phyloP scores from a whole-genome alignment of 2,888 invertebrate species.

The Lysandra coridon region DNA sequence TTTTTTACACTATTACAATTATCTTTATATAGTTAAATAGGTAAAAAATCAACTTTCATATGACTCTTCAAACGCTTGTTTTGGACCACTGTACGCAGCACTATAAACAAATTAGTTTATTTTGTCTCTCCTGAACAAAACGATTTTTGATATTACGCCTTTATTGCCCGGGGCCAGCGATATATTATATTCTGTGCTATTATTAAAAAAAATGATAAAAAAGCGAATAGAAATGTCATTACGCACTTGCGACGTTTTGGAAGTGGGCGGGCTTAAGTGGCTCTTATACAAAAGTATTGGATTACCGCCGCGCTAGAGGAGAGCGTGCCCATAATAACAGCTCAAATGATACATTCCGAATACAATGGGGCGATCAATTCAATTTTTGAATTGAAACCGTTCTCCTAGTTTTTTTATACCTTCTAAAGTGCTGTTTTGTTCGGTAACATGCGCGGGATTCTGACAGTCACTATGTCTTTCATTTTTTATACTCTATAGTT shows the following conservation, averaged over 20 bases:
- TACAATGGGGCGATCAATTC: slow-evolving; percentile 81
- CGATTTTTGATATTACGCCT: too few species aligned
- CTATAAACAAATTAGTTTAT: too few species aligned
- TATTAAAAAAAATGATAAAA: background rate
- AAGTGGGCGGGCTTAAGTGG: slow-evolving; percentile 69
- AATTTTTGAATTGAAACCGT: slow-evolving; percentile 81
- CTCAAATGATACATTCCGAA: slow-evolving; percentile 81
- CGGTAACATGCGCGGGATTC: slow-evolving; percentile 76
- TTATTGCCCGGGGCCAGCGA: too few species aligned
- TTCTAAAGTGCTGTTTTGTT: slow-evolving; percentile 81
- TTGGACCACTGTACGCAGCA: too few species aligned
- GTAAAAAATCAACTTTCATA: too few species aligned
- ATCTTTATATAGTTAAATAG: too few species aligned
- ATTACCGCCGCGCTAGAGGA: slow-evolving; percentile 69
- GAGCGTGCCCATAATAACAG: slow-evolving; percentile 77
- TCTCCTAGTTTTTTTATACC: slow-evolving; percentile 75
- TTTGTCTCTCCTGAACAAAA: too few species aligned
- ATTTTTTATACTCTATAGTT: slow-evolving; percentile 64
- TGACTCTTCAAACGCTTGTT: too few species aligned
- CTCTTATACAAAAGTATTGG: slow-evolving; percentile 80
- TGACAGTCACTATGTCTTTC: slow-evolving; percentile 80
- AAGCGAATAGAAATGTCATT: slow-evolving; percentile 10
- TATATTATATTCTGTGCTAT: background rate
- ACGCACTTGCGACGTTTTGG: slow-evolving; percentile 61
- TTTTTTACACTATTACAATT: too few species aligned